These are phyloP conservation scores for Oppia nitens DNA, from an alignment of 1,140 invertebrate genomes.

Conservation along the genomic window DNA sequence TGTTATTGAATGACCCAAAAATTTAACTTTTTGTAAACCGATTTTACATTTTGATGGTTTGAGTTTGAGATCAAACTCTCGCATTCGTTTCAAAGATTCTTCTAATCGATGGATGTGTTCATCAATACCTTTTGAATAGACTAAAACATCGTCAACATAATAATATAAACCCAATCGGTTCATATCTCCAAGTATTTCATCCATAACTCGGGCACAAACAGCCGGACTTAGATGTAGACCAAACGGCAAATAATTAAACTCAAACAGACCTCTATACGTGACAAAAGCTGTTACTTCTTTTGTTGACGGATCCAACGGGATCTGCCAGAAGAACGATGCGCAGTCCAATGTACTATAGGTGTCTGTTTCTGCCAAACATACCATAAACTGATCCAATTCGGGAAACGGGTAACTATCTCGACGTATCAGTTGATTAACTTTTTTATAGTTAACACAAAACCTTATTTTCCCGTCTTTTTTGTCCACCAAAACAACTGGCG, in stretches of 20 bases:
- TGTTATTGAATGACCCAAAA: not conserved
- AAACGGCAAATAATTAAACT: constrained; percentile 19
- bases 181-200: too few species aligned
- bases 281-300: constrained; percentile 4
- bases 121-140: too few species aligned
- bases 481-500: constrained; percentile 30
- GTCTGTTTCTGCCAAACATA: too few species aligned
- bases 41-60: not conserved
- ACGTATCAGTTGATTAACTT: constrained; percentile 29
- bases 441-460: constrained; percentile 33
- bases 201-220: too few species aligned
- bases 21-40: not conserved
- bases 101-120: too few species aligned
- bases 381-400: too few species aligned
- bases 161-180: too few species aligned
- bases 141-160: too few species aligned
- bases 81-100: too few species aligned
- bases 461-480: constrained; percentile 32
- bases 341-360: too few species aligned
- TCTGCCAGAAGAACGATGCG: too few species aligned
- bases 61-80: constrained; percentile 21
- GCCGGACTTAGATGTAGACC: constrained; percentile 16
- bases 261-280: constrained; percentile 6
- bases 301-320: not conserved
- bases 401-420: constrained; percentile 36